A percentile compares a stretch with the other conserved stretches of the same genome.
Evolutionary conservation across 2,888 invertebrate species (phyloP).

Genomic region (Patella depressa): DNA sequence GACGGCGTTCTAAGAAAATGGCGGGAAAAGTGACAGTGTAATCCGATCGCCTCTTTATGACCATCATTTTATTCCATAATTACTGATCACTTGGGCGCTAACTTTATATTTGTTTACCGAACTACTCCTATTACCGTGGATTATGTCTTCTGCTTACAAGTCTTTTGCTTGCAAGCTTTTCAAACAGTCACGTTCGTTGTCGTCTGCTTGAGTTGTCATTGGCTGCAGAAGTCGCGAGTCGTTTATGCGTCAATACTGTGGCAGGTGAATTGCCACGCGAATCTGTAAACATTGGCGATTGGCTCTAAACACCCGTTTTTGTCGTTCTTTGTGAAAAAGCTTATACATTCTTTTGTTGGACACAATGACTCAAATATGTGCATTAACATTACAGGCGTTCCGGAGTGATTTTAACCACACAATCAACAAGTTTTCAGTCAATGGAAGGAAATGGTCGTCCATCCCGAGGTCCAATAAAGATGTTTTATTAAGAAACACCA

Average conservation of each 20-base stretch:
- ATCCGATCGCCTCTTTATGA: not conserved
- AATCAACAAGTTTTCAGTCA: not conserved
- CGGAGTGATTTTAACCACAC: not conserved
- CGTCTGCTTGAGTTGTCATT: not conserved
- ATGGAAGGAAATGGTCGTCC: not conserved
- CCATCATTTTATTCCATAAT: not conserved
- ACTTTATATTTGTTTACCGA: slow-evolving; percentile 4
- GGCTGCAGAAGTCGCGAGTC: not conserved
- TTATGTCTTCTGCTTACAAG: not conserved
- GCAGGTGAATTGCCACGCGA: slow-evolving; percentile 10
- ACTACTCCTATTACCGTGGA: slow-evolving; percentile 5
- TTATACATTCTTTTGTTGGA: not conserved
- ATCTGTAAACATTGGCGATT: slow-evolving; percentile 1
- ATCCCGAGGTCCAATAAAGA: no score
- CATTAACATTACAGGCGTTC: slow-evolving; percentile 12
- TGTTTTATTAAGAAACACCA: not conserved
- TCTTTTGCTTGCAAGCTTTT: not conserved
- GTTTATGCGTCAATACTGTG: slow-evolving; percentile 2
- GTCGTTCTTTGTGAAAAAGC: not conserved
- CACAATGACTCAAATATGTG: not conserved
- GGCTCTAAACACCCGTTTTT: slow-evolving; percentile 7
- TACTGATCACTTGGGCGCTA: slow-evolving; percentile 12
- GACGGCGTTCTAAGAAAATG: slow-evolving; percentile 7
- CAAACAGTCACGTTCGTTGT: slow-evolving; percentile 6
- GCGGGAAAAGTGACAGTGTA: slow-evolving; percentile 5